Evolutionary conservation across 2,888 invertebrate genomes (phyloP), one percentile per base, ranked within the genome.

Genomic region (Xestobium rufovillosum): DNA sequence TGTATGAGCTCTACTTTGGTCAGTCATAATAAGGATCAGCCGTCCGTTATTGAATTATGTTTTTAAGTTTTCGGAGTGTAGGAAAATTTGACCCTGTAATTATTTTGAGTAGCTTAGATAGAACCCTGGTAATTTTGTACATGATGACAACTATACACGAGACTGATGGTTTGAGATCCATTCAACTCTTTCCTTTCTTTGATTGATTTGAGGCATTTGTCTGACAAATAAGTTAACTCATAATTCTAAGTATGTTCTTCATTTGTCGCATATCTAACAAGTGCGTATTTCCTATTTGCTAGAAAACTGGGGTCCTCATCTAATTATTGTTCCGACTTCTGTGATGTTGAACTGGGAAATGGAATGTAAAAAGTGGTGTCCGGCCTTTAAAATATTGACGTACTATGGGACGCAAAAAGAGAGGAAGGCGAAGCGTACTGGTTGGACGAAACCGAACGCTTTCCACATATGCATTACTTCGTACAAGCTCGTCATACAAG

Each of bases 321-420:
- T 98, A 14, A 94, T 98, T 50, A 88, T 98, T 44, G 98, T 99
- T 49, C 98, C 98, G 41, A 98, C 98, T 10, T 96, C 96, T 48
- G 97, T 99, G 33, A 95, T 98, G 86, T 75, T 98, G 43, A 99
- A 99, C 70, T 98, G 98, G 98, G 98, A 99, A 71, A 92, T 97
- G 90, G 98, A 98, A 68, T 88, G 95, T 60, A 97, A 98, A 68
- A 97, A 97, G 67, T 99, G 98, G 98, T 97, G 96, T 66, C 98
- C 98, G 1, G 92, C 90, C 34, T 94, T 98, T 65, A 98, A 99
- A 74, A 91, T 98, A 57, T 76, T 99, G 49, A 97, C 97, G 1
- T 98, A 98, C 65, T 98, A 95, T 62, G 98, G 98, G 29, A 82
- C 84, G 16, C 90, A 90, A 55, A 96, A 96, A 63, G 98, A 99